Evolutionary conservation across 2,888 invertebrate species (phyloP).

Genomic region (Hirtodrosophila cameraria): DNA sequence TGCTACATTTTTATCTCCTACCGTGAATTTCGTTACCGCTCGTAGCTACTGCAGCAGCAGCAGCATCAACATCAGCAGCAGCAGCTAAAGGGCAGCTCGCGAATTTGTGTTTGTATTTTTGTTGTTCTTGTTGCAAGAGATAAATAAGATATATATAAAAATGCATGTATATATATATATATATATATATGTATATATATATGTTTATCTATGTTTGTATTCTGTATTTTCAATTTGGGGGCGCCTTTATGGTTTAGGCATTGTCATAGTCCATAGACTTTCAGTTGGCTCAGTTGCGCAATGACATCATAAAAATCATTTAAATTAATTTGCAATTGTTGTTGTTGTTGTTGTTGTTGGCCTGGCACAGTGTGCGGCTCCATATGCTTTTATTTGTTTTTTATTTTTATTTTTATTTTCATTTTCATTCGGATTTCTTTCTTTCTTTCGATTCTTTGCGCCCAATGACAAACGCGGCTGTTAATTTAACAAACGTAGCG

Average conservation of each 20-base stretch:
- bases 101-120: conserved; percentile 24
- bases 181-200: conserved; percentile 1
- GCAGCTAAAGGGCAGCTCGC: conserved; percentile 60
- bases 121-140: conserved; percentile 15
- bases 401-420: conserved; percentile 53
- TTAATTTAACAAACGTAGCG: conserved; percentile 76
- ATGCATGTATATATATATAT: conserved; percentile 3
- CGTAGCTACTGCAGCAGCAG: conserved; percentile 68
- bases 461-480: conserved; percentile 71
- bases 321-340: conserved; percentile 76
- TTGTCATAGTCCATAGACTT: conserved; percentile 5
- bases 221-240: conserved; percentile 21
- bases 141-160: conserved; percentile 7
- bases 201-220: conserved; percentile 3
- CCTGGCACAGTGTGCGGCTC: conserved; percentile 28
- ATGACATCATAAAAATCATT: conserved; percentile 79
- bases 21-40: conserved; percentile 81
- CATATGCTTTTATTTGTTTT: conserved; percentile 77
- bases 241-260: conserved; percentile 25
- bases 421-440: conserved; percentile 43
- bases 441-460: conserved; percentile 43
- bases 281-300: conserved; percentile 76
- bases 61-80: too few relatives aligned
- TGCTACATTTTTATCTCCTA: conserved; percentile 79
- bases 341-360: conserved; percentile 17